Percentiles rank a stretch among this genome's conserved stretches.
Conservation (phyloP, 2,113 vertebrate species). For the Rhabdornis inornatus region DNA sequence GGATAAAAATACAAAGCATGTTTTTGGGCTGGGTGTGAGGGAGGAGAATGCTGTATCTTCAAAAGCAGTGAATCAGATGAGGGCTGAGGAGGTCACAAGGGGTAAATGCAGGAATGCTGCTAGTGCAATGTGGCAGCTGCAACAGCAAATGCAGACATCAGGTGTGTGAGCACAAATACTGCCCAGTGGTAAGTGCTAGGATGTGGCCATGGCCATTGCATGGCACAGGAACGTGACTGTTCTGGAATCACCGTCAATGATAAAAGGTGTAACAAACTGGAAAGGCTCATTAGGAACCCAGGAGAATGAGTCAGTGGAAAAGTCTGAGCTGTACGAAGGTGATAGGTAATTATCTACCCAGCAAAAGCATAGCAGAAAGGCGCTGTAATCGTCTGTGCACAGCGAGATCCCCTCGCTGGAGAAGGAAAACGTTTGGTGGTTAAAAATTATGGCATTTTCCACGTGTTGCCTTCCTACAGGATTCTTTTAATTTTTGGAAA, state of each 20-base stretch:
- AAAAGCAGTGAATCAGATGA: not conserved
- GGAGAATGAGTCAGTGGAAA: constrained; percentile 3
- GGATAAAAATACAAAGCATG: not conserved
- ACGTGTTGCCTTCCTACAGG: not conserved
- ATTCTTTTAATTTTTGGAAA: not conserved
- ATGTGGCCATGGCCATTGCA: not conserved
- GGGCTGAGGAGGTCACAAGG: not conserved
- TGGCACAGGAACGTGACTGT: not conserved
- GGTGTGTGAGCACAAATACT: not conserved
- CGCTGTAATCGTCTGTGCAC: rapidly evolving
- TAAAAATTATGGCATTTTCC: not conserved
- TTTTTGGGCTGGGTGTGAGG: not conserved
- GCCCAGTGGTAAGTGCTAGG: not conserved
- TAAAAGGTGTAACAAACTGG: not conserved
- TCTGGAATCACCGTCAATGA: not conserved
- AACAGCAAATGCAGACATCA: not conserved
- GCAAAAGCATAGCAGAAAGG: not conserved
- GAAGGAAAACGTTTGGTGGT: not conserved
- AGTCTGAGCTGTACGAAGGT: not conserved
- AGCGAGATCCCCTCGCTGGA: not conserved
- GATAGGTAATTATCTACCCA: not conserved
- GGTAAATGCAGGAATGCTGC: not conserved
- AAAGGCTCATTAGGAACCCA: not conserved
- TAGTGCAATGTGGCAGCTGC: not conserved
- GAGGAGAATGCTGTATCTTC: not conserved